A percentile compares a stretch with the other conserved stretches of the same genome.
phyloP scores from a whole-genome alignment of 2,113 vertebrate genomes.

The Cebus imitator region DNA sequence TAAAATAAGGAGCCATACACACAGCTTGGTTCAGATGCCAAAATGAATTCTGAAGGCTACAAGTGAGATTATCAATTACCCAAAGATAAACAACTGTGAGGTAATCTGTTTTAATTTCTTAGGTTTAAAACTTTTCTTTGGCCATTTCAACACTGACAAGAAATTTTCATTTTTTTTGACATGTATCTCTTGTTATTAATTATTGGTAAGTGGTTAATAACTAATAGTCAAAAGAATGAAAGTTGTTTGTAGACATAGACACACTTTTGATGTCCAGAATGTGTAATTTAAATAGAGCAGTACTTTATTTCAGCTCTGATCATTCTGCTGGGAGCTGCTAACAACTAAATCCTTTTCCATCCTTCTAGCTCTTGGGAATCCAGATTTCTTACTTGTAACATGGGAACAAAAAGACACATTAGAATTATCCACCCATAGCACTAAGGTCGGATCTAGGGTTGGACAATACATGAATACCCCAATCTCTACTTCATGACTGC shows the following conservation, averaged over 20 bases:
- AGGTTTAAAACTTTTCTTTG: conserved; percentile 7
- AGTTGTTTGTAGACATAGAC: neutral
- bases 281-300: neutral
- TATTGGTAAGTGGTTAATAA: neutral
- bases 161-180: conserved; percentile 22
- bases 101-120: neutral
- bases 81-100: neutral
- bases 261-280: neutral
- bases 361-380: neutral
- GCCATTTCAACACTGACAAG: neutral
- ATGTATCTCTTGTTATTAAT: neutral
- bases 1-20: neutral
- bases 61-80: neutral
- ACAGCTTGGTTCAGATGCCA: neutral
- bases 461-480: neutral
- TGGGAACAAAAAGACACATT: neutral
- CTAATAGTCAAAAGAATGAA: neutral
- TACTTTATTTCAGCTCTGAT: neutral
- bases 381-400: neutral
- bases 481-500: neutral
- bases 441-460: neutral
- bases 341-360: neutral
- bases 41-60: neutral
- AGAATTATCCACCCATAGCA: neutral
- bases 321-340: neutral